These are phyloP conservation scores for Tetranychus cinnabarinus DNA, from an alignment of 1,140 invertebrate genomes.

Conservation along the genomic window DNA sequence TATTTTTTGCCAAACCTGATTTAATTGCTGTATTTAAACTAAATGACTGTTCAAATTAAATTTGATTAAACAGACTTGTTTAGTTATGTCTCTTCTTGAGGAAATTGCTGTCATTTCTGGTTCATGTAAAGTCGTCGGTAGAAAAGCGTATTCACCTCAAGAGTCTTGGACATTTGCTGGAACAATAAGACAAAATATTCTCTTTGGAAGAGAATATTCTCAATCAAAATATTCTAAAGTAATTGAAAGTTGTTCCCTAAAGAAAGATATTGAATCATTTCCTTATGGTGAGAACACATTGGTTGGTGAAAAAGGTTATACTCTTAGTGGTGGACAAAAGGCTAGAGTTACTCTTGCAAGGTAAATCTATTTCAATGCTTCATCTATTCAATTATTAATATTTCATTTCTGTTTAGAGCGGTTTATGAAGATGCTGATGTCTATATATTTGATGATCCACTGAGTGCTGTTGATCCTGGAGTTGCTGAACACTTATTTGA, in stretches of 20 bases:
- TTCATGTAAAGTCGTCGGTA: not conserved
- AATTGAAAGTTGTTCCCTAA: conserved; percentile 14
- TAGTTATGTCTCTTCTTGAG: conserved; percentile 48
- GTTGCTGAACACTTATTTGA: conserved; percentile 26
- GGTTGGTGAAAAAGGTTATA: conserved; percentile 42
- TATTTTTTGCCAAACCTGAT: not conserved
- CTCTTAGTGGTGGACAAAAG: conserved; percentile 52
- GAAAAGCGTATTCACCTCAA: conserved; percentile 48
- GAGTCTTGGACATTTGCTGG: conserved; percentile 54
- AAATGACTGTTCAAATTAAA: not conserved
- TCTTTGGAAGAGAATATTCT: conserved; percentile 47
- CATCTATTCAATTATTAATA: not conserved
- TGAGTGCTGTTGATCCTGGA: conserved; percentile 23
- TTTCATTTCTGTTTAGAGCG: conserved; percentile 15
- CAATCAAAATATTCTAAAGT: conserved; percentile 45
- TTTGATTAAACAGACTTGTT: conserved; percentile 37
- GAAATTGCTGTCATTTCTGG: not conserved
- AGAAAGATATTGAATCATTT: conserved; percentile 18
- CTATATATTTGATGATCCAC: conserved; percentile 27
- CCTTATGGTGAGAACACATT: conserved; percentile 35
- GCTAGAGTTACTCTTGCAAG: conserved; percentile 45
- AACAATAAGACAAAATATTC: conserved; percentile 48
- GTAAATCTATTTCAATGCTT: not conserved
- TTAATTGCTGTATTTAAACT: conserved; percentile 33
- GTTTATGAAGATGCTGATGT: conserved; percentile 25